A percentile compares a stretch with the other conserved stretches of the same genome.
These are phyloP conservation scores for Oikopleura albicans DNA, from an alignment of 23 tunicate species.

Conservation along the genomic window DNA sequence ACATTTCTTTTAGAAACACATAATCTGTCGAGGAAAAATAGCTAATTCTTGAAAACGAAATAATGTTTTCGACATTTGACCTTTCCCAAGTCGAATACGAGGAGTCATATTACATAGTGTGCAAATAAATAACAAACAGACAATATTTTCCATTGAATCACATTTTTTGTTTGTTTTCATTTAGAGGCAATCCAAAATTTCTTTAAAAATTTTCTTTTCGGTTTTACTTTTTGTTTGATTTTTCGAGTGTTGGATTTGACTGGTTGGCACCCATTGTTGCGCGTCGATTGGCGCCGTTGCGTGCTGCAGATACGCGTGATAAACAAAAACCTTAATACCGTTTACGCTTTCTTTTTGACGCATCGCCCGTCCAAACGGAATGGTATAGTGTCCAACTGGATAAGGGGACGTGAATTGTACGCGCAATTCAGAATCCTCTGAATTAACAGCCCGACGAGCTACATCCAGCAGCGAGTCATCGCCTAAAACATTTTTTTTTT, in stretches of 20 bases:
- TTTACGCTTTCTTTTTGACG: neutral
- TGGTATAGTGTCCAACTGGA: neutral
- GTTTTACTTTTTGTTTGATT: neutral
- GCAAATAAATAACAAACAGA: too few relatives aligned
- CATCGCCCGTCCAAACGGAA: neutral
- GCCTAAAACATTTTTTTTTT: neutral
- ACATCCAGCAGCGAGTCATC: neutral
- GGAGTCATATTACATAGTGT: too few relatives aligned
- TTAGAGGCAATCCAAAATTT: neutral
- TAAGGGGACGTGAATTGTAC: neutral
- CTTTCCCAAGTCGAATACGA: too few relatives aligned
- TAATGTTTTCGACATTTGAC: too few relatives aligned
- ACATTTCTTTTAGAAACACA: too few relatives aligned
- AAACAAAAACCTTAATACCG: neutral
- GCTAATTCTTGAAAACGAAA: too few relatives aligned
- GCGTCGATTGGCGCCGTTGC: neutral
- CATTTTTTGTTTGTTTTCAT: too few relatives aligned
- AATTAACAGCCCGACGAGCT: neutral
- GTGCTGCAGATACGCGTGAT: neutral
- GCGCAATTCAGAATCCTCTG: neutral
- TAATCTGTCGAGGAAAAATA: too few relatives aligned
- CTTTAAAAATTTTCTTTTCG: neutral
- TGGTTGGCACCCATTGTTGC: neutral
- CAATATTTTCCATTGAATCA: too few relatives aligned
- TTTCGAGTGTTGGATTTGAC: neutral